A percentile compares a stretch with the other conserved stretches of the same genome.
Conservation (phyloP, 2,888 invertebrate genomes). For the Mesoligia furuncula region DNA sequence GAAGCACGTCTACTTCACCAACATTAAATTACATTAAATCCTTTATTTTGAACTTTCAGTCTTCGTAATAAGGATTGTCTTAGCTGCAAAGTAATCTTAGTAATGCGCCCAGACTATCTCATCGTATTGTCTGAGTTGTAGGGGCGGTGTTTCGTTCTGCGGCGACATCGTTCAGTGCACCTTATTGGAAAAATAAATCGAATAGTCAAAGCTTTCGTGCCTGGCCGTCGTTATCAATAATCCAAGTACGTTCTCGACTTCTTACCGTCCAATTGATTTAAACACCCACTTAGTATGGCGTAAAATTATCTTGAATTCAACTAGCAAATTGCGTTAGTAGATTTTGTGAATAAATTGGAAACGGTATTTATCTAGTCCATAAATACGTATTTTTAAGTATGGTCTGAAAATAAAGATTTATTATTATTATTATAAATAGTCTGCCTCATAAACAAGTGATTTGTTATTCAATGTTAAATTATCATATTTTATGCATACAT, state of each 20-base stretch:
- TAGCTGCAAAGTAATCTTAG: constrained; percentile 67
- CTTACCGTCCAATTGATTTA: constrained; percentile 76
- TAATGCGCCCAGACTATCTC: constrained; percentile 78
- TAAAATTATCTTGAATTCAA: constrained; percentile 49
- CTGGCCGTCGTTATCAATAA: constrained; percentile 79
- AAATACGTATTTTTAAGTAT: constrained; percentile 1
- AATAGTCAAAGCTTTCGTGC: constrained; percentile 79
- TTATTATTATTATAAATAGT: constrained; percentile 3
- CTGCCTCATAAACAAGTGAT: constrained; percentile 33
- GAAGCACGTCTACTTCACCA: constrained; percentile 82
- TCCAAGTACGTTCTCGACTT: constrained; percentile 73
- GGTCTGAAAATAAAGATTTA: too few relatives aligned
- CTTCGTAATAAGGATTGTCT: constrained; percentile 68
- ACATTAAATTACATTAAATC: constrained; percentile 63
- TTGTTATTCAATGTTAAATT: constrained; percentile 35
- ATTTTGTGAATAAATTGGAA: constrained; percentile 34
- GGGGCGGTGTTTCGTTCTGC: constrained; percentile 86
- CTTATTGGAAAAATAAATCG: constrained; percentile 83
- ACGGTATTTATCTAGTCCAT: constrained; percentile 28
- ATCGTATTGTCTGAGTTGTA: constrained; percentile 72
- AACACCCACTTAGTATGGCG: constrained; percentile 57
- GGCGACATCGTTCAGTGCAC: constrained; percentile 80
- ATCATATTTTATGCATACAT: constrained; percentile 11
- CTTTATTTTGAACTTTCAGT: constrained; percentile 76
- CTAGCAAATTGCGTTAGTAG: constrained; percentile 40